Percentiles rank a stretch among this genome's conserved stretches.
phyloP scores from a whole-genome alignment of 2,888 invertebrate genomes.

The Atherix ibis region DNA sequence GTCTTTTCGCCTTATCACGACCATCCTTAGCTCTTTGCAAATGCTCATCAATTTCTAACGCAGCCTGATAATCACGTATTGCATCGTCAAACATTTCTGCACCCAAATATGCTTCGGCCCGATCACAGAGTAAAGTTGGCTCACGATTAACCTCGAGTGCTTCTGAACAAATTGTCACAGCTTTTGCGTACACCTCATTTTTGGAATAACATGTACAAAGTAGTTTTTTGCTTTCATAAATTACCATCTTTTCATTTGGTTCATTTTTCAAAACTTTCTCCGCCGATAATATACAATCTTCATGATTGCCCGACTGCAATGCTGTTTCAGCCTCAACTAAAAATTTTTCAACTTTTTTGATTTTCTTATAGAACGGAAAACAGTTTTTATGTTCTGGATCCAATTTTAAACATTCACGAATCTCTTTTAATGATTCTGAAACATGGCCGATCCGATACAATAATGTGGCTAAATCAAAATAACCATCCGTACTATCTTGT shows the following conservation, averaged over 20 bases:
- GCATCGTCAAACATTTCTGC: slow-evolving; percentile 91
- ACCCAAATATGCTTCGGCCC: slow-evolving; percentile 79
- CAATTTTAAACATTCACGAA: slow-evolving; percentile 89
- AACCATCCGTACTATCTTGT: slow-evolving; percentile 79
- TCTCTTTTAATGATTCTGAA: slow-evolving; percentile 76
- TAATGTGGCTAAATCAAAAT: slow-evolving; percentile 49
- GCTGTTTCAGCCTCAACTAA: slow-evolving; percentile 47
- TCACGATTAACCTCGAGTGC: slow-evolving; percentile 64
- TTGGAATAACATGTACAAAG: slow-evolving; percentile 63
- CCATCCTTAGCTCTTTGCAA: slow-evolving; percentile 78
- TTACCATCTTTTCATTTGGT: slow-evolving; percentile 50
- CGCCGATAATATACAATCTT: slow-evolving; percentile 52
- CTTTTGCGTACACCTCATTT: slow-evolving; percentile 55
- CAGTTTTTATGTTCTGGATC: slow-evolving; percentile 97
- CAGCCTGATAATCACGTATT: slow-evolving; percentile 71
- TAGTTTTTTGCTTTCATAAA: slow-evolving; percentile 56
- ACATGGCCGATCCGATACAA: slow-evolving; percentile 86
- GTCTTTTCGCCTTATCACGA: slow-evolving; percentile 67
- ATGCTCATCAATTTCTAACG: slow-evolving; percentile 65
- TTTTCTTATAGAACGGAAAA: slow-evolving; percentile 88
- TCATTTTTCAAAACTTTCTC: slow-evolving; percentile 52
- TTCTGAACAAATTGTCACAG: slow-evolving; percentile 58
- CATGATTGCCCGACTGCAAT: slow-evolving; percentile 45
- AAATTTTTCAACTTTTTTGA: slow-evolving; percentile 82
- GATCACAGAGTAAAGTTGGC: slow-evolving; percentile 67